Evolutionary conservation across 1,140 invertebrate species (phyloP).

Genomic region (Drosophila chauvacae): DNA sequence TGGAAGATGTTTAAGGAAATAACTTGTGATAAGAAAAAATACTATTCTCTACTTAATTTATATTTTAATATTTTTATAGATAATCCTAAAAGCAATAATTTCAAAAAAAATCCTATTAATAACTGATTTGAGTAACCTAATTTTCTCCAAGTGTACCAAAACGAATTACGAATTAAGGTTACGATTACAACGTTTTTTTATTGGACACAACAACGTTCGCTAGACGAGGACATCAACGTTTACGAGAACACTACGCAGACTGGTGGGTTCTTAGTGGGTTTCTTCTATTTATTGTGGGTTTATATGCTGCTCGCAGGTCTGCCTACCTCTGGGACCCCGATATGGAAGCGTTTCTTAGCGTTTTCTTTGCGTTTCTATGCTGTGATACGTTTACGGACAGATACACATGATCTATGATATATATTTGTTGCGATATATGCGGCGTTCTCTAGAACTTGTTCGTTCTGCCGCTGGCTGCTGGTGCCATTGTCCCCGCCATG

Average conservation of each 20-base stretch:
- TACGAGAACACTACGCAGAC: constrained; percentile 46
- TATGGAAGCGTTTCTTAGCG: constrained; percentile 47
- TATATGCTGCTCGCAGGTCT: constrained; percentile 20
- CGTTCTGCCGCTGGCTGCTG: constrained; percentile 66
- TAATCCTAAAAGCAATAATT: background rate
- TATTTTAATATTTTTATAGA: background rate
- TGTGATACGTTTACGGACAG: constrained; percentile 46
- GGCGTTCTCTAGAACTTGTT: constrained; percentile 75
- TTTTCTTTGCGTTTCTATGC: constrained; percentile 13
- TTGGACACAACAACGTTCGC: constrained; percentile 41
- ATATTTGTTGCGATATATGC: constrained; percentile 13
- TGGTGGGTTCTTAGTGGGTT: constrained; percentile 17
- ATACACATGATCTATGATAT: constrained; percentile 26
- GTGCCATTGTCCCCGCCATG: constrained; percentile 54
- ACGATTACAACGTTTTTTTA: constrained; percentile 24
- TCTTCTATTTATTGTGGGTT: constrained; percentile 13
- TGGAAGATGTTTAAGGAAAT: background rate
- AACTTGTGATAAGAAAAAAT: background rate
- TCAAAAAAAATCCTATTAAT: background rate
- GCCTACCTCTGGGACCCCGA: constrained; percentile 58
- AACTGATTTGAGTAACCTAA: background rate
- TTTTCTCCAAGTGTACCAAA: constrained; percentile 24
- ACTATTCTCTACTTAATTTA: background rate
- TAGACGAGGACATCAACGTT: constrained; percentile 45
- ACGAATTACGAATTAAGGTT: constrained; percentile 38